These are phyloP conservation scores for Choreutis nemorana DNA, from an alignment of 2,888 invertebrate genomes.

Conservation along the genomic window DNA sequence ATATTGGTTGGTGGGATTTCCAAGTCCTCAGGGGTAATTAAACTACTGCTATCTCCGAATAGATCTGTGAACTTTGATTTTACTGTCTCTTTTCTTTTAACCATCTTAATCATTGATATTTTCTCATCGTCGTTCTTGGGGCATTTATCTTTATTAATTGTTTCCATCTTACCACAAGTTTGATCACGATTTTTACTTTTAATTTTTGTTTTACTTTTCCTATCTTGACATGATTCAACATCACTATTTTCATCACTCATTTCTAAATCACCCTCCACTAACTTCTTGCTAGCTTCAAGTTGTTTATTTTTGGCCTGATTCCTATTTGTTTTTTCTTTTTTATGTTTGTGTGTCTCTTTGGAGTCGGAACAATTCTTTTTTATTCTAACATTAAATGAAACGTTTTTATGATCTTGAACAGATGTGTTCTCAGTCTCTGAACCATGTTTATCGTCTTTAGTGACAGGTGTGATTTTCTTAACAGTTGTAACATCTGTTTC, in stretches of 20 bases:
- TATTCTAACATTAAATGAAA: too few species aligned
- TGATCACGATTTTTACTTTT: slow-evolving; percentile 14
- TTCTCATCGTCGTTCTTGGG: too few species aligned
- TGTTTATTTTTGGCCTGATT: too few species aligned
- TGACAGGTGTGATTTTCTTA: too few species aligned
- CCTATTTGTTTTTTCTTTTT: background rate
- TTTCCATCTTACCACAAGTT: too few species aligned
- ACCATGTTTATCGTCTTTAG: too few species aligned
- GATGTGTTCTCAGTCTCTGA: too few species aligned
- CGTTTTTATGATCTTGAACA: too few species aligned
- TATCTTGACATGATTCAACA: slow-evolving; percentile 4
- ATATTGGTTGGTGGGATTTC: slow-evolving; percentile 20
- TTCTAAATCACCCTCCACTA: slow-evolving; percentile 43
- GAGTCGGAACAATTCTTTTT: too few species aligned
- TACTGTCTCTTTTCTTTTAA: slow-evolving; percentile 17
- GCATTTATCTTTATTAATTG: too few species aligned
- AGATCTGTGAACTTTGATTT: slow-evolving; percentile 35
- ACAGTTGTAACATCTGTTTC: too few species aligned
- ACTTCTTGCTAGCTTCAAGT: slow-evolving; percentile 16
- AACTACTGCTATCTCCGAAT: slow-evolving; percentile 49
- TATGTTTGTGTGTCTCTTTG: background rate
- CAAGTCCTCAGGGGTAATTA: slow-evolving; percentile 52
- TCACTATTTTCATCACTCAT: slow-evolving; percentile 49
- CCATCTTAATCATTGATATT: slow-evolving; percentile 7
- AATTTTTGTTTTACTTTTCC: slow-evolving; percentile 14